Evolutionary conservation across 2,113 vertebrate species (phyloP), one percentile per base, ranked within the genome.

Genomic region (Natator depressus): DNA sequence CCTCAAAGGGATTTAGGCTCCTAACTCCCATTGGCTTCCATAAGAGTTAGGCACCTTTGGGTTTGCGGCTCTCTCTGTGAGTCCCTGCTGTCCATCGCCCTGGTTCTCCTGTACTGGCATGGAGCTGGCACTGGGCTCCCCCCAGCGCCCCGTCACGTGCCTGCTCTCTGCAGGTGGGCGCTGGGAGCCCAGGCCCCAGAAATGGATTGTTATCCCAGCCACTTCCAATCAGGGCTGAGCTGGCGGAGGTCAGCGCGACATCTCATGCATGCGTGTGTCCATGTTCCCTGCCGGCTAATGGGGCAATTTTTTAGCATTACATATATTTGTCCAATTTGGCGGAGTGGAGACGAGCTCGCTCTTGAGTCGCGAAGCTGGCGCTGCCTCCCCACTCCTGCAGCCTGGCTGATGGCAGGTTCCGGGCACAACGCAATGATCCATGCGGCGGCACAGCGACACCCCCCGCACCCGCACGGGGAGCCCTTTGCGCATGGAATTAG

Each of bases 261-360:
- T 38, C n/a, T 24, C 75, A 31, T 29, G 42, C 38, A 20, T 49
- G 49, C 17, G 80, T 14, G n/a, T 31, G 1, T 49, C 86, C 83
- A 69, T 88, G 81, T 92, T 88, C 91, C 89, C 88, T 88, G 89
- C 91, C 38, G 27, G 96, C 96, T 97, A 98, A 98, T 98, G 97
- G 97, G 91, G 96, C 97, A 98, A 97, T 98, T 97, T 98, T 96
- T 98, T 94, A 96, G 91, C 97, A 98, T 97, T 98, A 98, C 95
- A 7, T 94, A 93, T 92, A 98, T 98, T 94, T 96, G 95, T 96
- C 97, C 97, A 97, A 97, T 98, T 97, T 98, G 96, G 94, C 81
- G 2, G 92, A 87, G 92, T 89, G 92, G 93, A 94, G 27, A 24
- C 3, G 83, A 94, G 82, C 17, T 83, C 82, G 53, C 54, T 24